Evolutionary conservation across 2,888 invertebrate species (phyloP), one percentile per base, ranked within the genome.

Genomic region (Tineola bisselliella): DNA sequence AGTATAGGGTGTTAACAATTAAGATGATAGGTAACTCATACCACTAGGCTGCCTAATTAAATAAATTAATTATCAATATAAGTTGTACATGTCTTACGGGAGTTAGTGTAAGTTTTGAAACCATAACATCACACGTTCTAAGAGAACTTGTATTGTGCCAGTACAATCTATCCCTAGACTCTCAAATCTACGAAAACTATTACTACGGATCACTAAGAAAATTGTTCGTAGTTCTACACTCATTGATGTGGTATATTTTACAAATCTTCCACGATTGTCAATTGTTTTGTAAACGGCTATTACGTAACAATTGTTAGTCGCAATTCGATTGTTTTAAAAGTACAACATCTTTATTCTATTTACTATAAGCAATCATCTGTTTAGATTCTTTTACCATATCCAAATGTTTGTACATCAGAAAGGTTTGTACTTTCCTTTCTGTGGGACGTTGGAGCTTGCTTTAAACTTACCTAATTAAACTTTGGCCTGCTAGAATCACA

Each of bases 401-500:
- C 54, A 54, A 54, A 54, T 19, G 3, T 19, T 54, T 8, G 25
- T 25, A 19, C 10, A 18, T 54, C 54, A 3, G n/a, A 1, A 10
- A 58, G 15, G 8, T 15, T 56, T 58, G 58, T 33, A 33, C 15
- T 31, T 54, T 58, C 58, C 33, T 15, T 58, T 33, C 58, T 33
- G 13, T 13, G 58, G 58, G 58, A 58, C 58, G 58, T 19, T 54
- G 12, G 25, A 56, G 58, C 58, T 58, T 58, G 58, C 58, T 58
- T 58, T 58, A 58, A 58, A 58, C 58, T 58, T 58, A 33, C 33
- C 58, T 58, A 58, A 58, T 58, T 58, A 58, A 58, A 58, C 58
- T 58, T 58, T 58, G 58, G 58, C 58, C 58, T 58, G 8, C 17
- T 58, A 58, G 58, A 33, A 31, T 33, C 30, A n/a, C 33, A n/a